phyloP scores from a whole-genome alignment of 2,888 invertebrate species.

The Spisula subtruncata region DNA sequence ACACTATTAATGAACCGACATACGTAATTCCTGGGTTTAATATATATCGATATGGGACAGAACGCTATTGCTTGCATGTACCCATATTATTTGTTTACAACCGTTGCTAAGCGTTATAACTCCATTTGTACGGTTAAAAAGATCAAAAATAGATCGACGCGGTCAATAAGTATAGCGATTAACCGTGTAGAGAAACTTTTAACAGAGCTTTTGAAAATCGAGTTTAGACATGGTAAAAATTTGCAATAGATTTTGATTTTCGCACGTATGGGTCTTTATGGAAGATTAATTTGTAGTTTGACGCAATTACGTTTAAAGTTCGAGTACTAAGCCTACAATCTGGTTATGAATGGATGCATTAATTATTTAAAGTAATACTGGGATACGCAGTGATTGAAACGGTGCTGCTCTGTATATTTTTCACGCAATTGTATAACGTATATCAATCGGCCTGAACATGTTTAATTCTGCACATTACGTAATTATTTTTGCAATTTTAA shows the following conservation, averaged over 20 bases:
- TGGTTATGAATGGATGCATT: too few species aligned
- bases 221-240: neutral
- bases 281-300: neutral
- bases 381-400: too few species aligned
- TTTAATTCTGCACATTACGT: neutral
- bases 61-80: neutral
- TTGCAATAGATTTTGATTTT: neutral
- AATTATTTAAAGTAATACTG: too few species aligned
- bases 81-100: constrained; percentile 56
- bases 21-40: neutral
- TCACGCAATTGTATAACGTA: neutral
- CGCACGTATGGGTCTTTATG: neutral
- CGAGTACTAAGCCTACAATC: too few species aligned
- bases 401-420: neutral
- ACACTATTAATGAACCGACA: neutral
- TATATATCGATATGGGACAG: neutral
- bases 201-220: neutral
- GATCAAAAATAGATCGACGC: constrained; percentile 34
- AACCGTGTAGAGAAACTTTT: neutral
- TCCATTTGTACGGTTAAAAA: constrained; percentile 26
- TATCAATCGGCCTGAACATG: neutral
- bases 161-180: constrained; percentile 42
- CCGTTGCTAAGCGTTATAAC: constrained; percentile 50
- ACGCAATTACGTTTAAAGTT: neutral
- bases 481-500: neutral